Base-by-base conservation (phyloP, 2,888 invertebrate species). In the Peribatodes rhomboidaria region DNA sequence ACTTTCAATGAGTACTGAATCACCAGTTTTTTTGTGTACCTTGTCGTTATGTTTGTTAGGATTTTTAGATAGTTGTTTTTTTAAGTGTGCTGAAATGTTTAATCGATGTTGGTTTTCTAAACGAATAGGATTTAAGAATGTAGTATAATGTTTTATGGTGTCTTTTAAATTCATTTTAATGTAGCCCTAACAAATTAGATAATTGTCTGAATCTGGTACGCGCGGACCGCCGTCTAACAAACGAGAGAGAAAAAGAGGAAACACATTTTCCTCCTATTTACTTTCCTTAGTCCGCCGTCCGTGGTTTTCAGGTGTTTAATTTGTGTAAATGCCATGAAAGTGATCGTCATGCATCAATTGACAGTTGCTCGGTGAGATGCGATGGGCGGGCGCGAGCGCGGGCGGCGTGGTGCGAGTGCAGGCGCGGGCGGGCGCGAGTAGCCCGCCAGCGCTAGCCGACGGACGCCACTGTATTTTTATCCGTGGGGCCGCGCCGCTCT, bases 401-500 rank as follows among this genome's bases (percentile, higher is more conserved):
- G 50, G 18, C 16, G 14, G n/a, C n/a, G n/a, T n/a, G n/a, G n/a
- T n/a, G n/a, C n/a, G n/a, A n/a, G n/a, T n/a, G n/a, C n/a, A n/a
- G 18, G 18, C 35, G 35, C 50, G 50, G 50, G 18, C 50, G 50
- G 50, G 18, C 16, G 14, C 31, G 20, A 11, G 11, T 1, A n/a
- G 22, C 50, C 35, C 50, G 11, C 16, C 35, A 31, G 27, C 22
- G 1, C 50, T 33, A 33, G 47, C 50, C 33, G 18, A 35, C 18
- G 31, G 50, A 50, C 35, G 85, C 81, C 81, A 77, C 76, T 72
- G 76, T 91, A 91, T 91, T 92, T 90, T 84, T 91, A 90, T 81
- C 75, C 81, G 83, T 86, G 88, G 88, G 89, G 90, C 90, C 88
- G 86, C 84, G 86, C 84, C 86, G 87, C 84, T 84, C 81, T 86